phyloP scores from a whole-genome alignment of 2,113 vertebrate species.

The Choloepus hoffmanni region DNA sequence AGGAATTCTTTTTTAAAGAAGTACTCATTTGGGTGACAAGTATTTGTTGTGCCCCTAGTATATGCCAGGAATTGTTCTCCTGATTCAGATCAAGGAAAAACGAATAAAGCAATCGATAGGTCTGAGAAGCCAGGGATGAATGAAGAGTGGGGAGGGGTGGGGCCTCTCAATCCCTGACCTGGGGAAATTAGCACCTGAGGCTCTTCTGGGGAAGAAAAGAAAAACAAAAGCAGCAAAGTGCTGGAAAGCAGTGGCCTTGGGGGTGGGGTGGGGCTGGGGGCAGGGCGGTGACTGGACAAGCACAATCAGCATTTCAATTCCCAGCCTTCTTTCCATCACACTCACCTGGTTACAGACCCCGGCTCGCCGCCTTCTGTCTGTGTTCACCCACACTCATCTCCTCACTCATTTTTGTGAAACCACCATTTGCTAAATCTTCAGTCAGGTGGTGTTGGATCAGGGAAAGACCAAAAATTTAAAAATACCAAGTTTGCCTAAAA shows the following conservation, averaged over 20 bases:
- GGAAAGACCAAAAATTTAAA: background rate
- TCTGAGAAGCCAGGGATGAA: background rate
- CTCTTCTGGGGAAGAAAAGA: background rate
- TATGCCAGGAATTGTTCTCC: background rate
- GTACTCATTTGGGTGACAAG: background rate
- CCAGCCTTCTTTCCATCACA: too few relatives aligned
- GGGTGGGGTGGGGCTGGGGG: too few relatives aligned
- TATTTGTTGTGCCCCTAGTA: background rate
- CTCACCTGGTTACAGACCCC: background rate
- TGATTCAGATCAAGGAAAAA: background rate
- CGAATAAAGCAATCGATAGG: background rate
- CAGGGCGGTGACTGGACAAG: background rate
- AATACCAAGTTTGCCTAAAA: background rate
- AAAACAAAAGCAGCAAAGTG: too few relatives aligned
- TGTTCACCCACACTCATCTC: background rate
- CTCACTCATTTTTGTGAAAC: background rate
- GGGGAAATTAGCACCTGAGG: background rate
- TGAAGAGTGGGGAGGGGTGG: background rate
- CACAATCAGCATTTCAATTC: background rate
- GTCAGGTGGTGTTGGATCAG: background rate
- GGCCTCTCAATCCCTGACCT: accelerated
- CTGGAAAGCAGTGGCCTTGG: too few relatives aligned
- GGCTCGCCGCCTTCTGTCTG: accelerated
- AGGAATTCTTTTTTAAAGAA: background rate
- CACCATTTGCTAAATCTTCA: background rate